Evolutionary conservation across 2,113 vertebrate species (phyloP), one percentile per base, ranked within the genome.

Genomic region (Dolichallabes microphthalmus): DNA sequence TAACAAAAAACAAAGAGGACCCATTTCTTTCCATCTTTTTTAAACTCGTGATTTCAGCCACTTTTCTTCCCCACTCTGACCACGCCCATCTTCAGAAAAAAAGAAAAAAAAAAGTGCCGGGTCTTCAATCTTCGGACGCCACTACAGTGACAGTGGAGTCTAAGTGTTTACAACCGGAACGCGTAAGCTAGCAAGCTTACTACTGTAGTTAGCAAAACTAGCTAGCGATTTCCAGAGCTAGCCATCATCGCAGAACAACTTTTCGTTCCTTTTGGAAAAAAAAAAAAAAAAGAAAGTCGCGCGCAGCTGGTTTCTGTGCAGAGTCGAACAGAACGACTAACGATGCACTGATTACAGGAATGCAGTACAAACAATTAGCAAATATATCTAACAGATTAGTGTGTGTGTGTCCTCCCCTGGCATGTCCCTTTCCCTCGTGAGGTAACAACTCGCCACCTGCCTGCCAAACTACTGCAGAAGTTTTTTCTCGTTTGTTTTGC

Each of bases 251-350:
- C 17, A 35, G 76, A 27, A 82, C 74, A 66, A 66, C 84, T 57
- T n/a, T 69, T 76, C 64, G 1, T 53, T 9, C 39, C 84, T 57
- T 60, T 35, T 71, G 63, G 69, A 22, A 68, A 85, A 75, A 75
- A 35, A 20, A 15, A 45, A 55, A 60, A 22, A 68, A 85, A 75
- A 75, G 53, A 20, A 15, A 45, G 7, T 7, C 45, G 53, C 35
- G 61, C 84, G 35, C 87, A 88, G 84, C 87, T 78, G 68, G 87
- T 82, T 76, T 83, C 84, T 88, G 87, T 82, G 87, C 30, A 0
- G 22, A 63, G 35, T 11, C 1, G 9, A 22, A 57, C 14, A 25
- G 30, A 39, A 35, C 32, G 10, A 32, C 78, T 27, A 20, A 53
- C 69, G n/a, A 83, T 68, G 84, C 84, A 86, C 87, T 83, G 84